Evolutionary conservation across 2,888 invertebrate genomes (phyloP).

Genomic region (Ellobium chinense): DNA sequence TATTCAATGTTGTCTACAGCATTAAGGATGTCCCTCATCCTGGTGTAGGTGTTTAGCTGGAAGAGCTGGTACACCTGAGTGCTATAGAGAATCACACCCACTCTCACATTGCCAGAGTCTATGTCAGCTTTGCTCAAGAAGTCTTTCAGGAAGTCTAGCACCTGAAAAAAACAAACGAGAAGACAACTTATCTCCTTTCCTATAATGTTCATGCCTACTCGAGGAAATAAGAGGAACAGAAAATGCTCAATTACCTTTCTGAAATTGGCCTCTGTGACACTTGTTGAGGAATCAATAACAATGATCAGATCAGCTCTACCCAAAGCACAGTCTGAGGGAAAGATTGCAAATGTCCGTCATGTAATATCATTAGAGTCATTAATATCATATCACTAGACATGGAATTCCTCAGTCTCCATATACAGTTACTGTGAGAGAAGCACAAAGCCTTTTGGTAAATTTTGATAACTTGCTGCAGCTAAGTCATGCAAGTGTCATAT

Average conservation of each 20-base stretch:
- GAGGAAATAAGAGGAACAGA: too few species aligned
- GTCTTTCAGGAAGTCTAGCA: slow-evolving; percentile 62
- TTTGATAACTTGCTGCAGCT: too few species aligned
- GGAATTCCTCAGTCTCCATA: too few species aligned
- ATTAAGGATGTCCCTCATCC: slow-evolving; percentile 56
- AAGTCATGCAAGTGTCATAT: too few species aligned
- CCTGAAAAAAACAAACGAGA: too few species aligned
- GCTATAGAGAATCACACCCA: slow-evolving; percentile 70
- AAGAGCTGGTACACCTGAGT: slow-evolving; percentile 64
- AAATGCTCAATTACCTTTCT: slow-evolving; percentile 21
- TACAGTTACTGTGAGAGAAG: too few species aligned
- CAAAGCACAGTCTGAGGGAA: slow-evolving; percentile 51
- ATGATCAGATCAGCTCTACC: slow-evolving; percentile 65
- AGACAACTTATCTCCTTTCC: too few species aligned
- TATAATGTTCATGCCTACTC: too few species aligned
- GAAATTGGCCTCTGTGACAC: slow-evolving; percentile 57
- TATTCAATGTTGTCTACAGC: slow-evolving; percentile 67
- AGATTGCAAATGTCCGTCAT: too few species aligned
- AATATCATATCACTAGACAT: too few species aligned
- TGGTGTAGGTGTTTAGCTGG: slow-evolving; percentile 61
- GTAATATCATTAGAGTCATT: too few species aligned
- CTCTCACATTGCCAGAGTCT: slow-evolving; percentile 64
- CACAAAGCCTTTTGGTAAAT: too few species aligned
- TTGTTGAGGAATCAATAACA: slow-evolving; percentile 70
- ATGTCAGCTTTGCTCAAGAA: slow-evolving; percentile 67